phyloP scores from a whole-genome alignment of 2,888 invertebrate species.

The Pachliopta kotzebuea region DNA sequence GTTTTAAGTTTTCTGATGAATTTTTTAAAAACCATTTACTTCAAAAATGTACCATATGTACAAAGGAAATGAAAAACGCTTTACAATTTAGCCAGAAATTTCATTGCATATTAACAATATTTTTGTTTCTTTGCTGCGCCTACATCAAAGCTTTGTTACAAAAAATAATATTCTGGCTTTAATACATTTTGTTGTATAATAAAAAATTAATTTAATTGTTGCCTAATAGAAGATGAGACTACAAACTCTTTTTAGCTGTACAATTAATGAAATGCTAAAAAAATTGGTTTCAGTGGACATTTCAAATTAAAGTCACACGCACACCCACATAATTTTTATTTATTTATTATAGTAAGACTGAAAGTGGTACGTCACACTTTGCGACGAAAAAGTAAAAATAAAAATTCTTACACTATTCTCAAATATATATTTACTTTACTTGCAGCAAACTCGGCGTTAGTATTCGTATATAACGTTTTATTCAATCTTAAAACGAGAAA shows the following conservation, averaged over 20 bases:
- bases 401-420: neutral
- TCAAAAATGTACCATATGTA: conserved; percentile 5
- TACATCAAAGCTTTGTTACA: neutral
- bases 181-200: neutral
- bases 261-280: neutral
- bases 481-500: too few relatives aligned
- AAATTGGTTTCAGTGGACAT: neutral
- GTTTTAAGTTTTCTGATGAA: conserved; percentile 3
- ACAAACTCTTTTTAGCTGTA: neutral
- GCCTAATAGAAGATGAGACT: neutral
- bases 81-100: neutral
- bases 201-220: neutral
- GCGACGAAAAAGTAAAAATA: neutral
- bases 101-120: neutral
- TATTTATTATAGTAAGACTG: too few relatives aligned
- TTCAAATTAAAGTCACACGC: too few relatives aligned
- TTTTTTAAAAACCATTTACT: conserved; percentile 9
- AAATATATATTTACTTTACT: neutral
- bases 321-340: too few relatives aligned
- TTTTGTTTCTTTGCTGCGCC: neutral
- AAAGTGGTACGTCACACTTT: neutral
- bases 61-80: neutral
- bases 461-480: too few relatives aligned
- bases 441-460: too few relatives aligned
- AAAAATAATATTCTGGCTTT: neutral